Conservation (phyloP, 2,888 invertebrate genomes). For the Netelia virgata region DNA sequence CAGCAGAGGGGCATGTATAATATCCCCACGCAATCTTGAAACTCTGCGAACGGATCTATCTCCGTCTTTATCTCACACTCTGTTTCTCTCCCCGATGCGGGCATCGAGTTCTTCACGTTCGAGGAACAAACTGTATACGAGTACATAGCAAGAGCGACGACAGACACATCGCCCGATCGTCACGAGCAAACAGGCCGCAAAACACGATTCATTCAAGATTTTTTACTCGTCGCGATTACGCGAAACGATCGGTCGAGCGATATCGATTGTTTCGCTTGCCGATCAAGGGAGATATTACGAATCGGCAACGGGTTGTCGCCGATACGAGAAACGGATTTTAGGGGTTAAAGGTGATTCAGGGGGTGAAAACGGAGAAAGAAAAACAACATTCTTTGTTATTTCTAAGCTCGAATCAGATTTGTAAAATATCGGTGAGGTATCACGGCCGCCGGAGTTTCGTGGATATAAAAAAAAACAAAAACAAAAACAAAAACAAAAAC, state of each 20-base stretch:
- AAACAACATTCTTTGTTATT: constrained; percentile 4
- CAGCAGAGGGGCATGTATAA: constrained; percentile 31
- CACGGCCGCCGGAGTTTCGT: neutral
- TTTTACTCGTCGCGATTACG: constrained; percentile 10
- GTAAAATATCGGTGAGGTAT: constrained; percentile 13
- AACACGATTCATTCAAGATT: neutral
- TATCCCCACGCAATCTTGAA: constrained; percentile 75
- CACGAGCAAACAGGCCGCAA: neutral
- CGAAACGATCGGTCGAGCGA: constrained; percentile 2
- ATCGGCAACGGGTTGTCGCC: too few species aligned
- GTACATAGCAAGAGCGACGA: constrained; percentile 46
- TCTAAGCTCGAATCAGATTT: neutral
- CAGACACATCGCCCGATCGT: constrained; percentile 30
- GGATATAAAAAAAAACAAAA: neutral
- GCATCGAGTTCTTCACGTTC: constrained; percentile 39
- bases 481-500: neutral
- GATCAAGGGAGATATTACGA: neutral
- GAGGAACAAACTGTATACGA: constrained; percentile 47
- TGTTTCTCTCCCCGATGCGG: constrained; percentile 35
- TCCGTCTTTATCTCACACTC: constrained; percentile 24
- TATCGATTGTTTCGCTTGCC: neutral
- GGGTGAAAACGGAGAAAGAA: neutral
- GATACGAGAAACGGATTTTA: neutral
- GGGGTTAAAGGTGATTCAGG: neutral
- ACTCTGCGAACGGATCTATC: constrained; percentile 39